These are phyloP conservation scores for Drosophila siamana DNA, from an alignment of 2,888 invertebrate species.

Conservation along the genomic window DNA sequence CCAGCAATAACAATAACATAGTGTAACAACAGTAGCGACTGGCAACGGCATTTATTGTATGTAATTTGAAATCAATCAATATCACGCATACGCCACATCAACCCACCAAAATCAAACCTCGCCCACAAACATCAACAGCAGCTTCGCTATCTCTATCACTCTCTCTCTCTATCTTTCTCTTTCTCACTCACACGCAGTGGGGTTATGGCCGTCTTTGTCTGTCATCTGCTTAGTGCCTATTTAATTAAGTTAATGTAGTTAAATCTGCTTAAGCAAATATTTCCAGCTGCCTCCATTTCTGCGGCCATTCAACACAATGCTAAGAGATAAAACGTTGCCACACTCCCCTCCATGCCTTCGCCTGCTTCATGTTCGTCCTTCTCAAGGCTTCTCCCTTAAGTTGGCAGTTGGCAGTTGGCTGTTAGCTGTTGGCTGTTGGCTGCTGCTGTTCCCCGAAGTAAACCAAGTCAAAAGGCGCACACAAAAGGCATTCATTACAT, in stretches of 20 bases:
- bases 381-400: constrained; percentile 2
- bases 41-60: constrained; percentile 71
- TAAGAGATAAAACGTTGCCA: constrained; percentile 63
- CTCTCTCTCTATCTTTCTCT: not conserved
- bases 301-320: constrained; percentile 73
- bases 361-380: not conserved
- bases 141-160: not conserved
- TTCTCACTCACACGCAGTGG: too few relatives aligned
- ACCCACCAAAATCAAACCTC: constrained; percentile 39
- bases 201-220: constrained; percentile 13
- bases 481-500: constrained; percentile 79
- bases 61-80: constrained; percentile 78
- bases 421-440: not conserved
- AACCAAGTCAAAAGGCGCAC: constrained; percentile 63
- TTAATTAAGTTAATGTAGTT: constrained; percentile 82
- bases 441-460: constrained; percentile 45
- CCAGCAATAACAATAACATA: constrained; percentile 9
- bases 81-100: constrained; percentile 66
- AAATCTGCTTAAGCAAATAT: constrained; percentile 81
- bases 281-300: constrained; percentile 52
- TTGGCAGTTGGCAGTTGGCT: not conserved
- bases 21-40: constrained; percentile 16
- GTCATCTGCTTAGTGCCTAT: constrained; percentile 73
- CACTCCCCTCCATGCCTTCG: not conserved
- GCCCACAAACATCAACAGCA: constrained; percentile 4